phyloP scores from a whole-genome alignment of 2,888 invertebrate species.

The Bellardia bayeri region DNA sequence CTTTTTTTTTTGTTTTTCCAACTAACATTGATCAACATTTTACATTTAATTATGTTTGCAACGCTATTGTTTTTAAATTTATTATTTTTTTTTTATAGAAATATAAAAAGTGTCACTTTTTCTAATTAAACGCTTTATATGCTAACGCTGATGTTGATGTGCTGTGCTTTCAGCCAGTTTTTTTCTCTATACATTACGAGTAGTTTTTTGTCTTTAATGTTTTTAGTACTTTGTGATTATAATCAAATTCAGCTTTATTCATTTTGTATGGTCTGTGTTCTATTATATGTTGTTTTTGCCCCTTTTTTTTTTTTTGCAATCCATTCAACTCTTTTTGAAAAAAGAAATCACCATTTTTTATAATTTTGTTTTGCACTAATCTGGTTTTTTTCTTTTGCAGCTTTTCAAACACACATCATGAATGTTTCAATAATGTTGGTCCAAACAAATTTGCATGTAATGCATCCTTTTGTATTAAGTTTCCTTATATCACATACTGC shows the following conservation, averaged over 20 bases:
- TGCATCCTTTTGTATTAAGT: conserved; percentile 55
- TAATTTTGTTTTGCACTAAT: not conserved
- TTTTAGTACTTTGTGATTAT: conserved; percentile 63
- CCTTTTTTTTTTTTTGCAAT: not conserved
- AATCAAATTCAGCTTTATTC: conserved; percentile 69
- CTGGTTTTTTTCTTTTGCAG: conserved; percentile 9
- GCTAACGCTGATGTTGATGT: conserved; percentile 44
- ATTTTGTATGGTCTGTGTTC: conserved; percentile 48
- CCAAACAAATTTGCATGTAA: conserved; percentile 59
- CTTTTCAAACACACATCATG: not conserved
- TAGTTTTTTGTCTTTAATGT: conserved; percentile 22
- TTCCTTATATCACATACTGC: conserved; percentile 32
- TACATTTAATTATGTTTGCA: conserved; percentile 68
- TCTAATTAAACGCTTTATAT: conserved; percentile 41
- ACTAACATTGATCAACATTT: conserved; percentile 56
- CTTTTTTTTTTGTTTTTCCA: conserved; percentile 27
- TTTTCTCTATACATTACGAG: not conserved
- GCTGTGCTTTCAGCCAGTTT: conserved; percentile 43
- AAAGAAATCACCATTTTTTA: conserved; percentile 1
- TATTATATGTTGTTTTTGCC: not conserved
- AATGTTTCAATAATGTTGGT: conserved; percentile 1
- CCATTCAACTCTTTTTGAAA: conserved; percentile 14
- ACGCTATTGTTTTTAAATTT: conserved; percentile 34
- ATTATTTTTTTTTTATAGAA: not conserved
- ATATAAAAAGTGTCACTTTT: conserved; percentile 38